Evolutionary conservation across 30 jellyfish, hydroid and myxozoan species (phyloP), one percentile per base, ranked within the genome.

Genomic region (Pelagia noctiluca): DNA sequence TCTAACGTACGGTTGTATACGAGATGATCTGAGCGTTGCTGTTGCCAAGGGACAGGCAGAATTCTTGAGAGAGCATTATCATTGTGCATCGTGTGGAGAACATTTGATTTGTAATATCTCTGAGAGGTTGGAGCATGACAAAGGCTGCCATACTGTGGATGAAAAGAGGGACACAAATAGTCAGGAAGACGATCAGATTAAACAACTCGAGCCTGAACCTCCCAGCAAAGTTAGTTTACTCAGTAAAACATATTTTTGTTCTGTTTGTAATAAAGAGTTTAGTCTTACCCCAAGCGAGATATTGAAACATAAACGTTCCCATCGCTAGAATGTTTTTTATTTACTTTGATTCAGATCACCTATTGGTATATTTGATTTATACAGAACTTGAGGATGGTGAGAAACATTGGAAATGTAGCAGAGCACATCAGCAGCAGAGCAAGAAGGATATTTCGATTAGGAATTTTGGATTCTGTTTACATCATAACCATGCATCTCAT

Each of bases 21-120:
- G 91, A 37, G 97, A 89, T 63, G 92, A 80, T 50, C 68, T 85
- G 50, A 61, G 87, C 37, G 89, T 66, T 22, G 94, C 97, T 22
- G 99, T 94, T 1, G 97, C 99, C n/a, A 50, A 89, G 35, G 97
- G 99, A 19, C 90, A 94, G 83, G 97, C 97, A 29, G 97, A 85
- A 54, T 95, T 46, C 67, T 37, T 95, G 8, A 21, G 87, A 18
- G 92, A 91, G 66, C 99, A 95, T 90, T 95, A 89, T 63, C 97
- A 90, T 46, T 95, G 99, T 60, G 75, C 78, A 23, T n/a, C 72
- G 24, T 95, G 99, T 77, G 97, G 91, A 10, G 95, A 67, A 36
- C 99, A 95, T 75, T 57, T 95, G 81, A 95, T 95, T 28, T 90
- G 99, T 30, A 89, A 95, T 33, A 80, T 90, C 10, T 81, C 85